A percentile compares a stretch with the other conserved stretches of the same genome.
phyloP scores from a whole-genome alignment of 1,140 invertebrate species.

The Trachymyrmex cornetzi region DNA sequence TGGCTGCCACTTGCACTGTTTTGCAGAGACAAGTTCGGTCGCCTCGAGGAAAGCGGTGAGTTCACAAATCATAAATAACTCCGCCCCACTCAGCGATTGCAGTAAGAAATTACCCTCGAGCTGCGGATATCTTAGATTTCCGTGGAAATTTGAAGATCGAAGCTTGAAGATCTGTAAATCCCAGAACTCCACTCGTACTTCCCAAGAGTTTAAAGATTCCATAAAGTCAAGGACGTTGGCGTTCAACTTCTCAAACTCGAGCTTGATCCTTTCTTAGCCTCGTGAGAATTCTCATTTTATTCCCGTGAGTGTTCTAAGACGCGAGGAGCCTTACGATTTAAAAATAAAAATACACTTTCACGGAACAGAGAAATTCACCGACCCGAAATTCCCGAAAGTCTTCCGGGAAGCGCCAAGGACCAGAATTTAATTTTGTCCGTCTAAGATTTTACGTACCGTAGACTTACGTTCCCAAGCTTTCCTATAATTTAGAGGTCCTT shows the following conservation, averaged over 20 bases:
- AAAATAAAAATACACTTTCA: not conserved
- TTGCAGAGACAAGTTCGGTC: conserved; percentile 83
- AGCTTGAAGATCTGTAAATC: not conserved
- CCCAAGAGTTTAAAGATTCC: not conserved
- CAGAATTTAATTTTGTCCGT: conserved; percentile 41
- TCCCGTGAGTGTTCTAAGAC: not conserved
- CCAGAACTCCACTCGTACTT: conserved; percentile 1
- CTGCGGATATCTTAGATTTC: not conserved
- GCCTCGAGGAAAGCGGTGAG: conserved; percentile 85
- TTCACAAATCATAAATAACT: conserved; percentile 61
- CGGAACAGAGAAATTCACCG: not conserved
- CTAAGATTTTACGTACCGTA: not conserved
- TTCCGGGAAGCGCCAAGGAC: too few relatives aligned
- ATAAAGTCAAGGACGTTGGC: not conserved
- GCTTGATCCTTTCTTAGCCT: not conserved
- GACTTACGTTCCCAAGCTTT: not conserved
- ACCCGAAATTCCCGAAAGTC: conserved; percentile 1
- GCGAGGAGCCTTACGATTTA: not conserved
- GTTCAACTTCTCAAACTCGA: not conserved
- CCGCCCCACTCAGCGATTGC: not conserved
- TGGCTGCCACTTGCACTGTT: conserved; percentile 82
- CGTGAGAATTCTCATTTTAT: not conserved
- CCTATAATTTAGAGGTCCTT: not conserved
- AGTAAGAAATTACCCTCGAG: not conserved
- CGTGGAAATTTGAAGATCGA: not conserved